These are phyloP conservation scores for Drosophila takahashii DNA, from an alignment of 1,140 invertebrate genomes.

Conservation along the genomic window DNA sequence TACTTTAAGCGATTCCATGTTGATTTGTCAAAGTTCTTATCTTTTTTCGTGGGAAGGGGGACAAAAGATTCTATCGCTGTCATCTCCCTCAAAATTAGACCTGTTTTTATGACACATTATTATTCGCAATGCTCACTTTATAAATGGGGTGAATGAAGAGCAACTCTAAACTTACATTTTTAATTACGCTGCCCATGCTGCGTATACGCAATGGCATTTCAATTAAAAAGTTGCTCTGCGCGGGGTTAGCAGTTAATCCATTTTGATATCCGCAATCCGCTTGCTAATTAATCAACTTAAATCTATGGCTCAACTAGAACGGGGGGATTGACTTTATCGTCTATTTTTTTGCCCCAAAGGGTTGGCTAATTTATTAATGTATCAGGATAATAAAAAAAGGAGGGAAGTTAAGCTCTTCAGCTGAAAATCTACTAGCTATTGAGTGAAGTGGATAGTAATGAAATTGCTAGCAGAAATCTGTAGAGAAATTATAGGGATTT, in stretches of 20 bases:
- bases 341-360: not conserved
- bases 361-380: constrained; percentile 1
- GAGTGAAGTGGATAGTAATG: not conserved
- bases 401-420: not conserved
- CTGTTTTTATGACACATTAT: constrained; percentile 11
- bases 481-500: not conserved
- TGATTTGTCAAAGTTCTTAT: constrained; percentile 32
- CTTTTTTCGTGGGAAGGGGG: not conserved
- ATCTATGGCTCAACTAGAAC: constrained; percentile 32
- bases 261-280: constrained; percentile 49
- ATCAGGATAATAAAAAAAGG: not conserved
- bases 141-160: not conserved
- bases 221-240: constrained; percentile 29
- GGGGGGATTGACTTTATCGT: not conserved
- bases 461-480: not conserved
- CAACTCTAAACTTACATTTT: constrained; percentile 13
- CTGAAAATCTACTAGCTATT: not conserved
- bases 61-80: not conserved
- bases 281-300: constrained; percentile 66
- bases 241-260: constrained; percentile 27
- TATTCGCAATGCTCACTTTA: constrained; percentile 10
- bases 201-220: constrained; percentile 63
- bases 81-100: not conserved
- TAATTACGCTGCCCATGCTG: constrained; percentile 27
- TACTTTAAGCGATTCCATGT: constrained; percentile 1